A percentile compares a stretch with the other conserved stretches of the same genome.
These are phyloP conservation scores for Micromussa lordhowensis DNA, from an alignment of 92 coral and sea anemone species.

Conservation along the genomic window DNA sequence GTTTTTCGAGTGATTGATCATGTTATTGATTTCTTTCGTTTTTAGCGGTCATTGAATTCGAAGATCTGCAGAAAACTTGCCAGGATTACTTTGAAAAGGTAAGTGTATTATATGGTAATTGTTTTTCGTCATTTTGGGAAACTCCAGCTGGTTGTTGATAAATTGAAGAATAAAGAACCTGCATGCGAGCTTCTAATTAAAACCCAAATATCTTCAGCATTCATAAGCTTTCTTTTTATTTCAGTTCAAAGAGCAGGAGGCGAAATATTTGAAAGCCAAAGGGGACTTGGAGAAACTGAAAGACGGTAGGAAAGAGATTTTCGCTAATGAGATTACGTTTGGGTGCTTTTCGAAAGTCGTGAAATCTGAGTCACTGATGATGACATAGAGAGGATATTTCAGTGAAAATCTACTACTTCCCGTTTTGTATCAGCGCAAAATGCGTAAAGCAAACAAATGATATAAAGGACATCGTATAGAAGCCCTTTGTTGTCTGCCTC, in stretches of 20 bases:
- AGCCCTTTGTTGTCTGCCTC: background rate
- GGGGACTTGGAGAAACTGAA: constrained; percentile 91
- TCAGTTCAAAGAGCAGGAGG: constrained; percentile 86
- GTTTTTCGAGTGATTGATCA: background rate
- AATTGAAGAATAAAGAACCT: constrained; percentile 16
- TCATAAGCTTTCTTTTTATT: background rate
- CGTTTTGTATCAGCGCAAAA: constrained; percentile 4
- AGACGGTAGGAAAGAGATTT: constrained; percentile 68
- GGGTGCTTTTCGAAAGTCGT: background rate
- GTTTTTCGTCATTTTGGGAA: constrained; percentile 7
- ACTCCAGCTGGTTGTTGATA: constrained; percentile 33
- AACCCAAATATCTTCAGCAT: background rate
- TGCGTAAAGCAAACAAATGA: background rate
- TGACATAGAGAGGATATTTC: background rate
- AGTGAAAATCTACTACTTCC: background rate
- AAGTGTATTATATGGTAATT: constrained; percentile 24
- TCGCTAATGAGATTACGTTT: background rate
- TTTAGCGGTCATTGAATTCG: constrained; percentile 89
- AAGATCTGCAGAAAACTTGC: constrained; percentile 80
- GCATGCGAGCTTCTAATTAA: constrained; percentile 8
- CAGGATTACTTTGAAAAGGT: constrained; percentile 90
- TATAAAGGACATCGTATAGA: background rate
- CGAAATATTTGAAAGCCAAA: constrained; percentile 81
- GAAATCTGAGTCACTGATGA: background rate
- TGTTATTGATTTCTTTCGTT: constrained; percentile 10